Percentiles rank a stretch among this genome's conserved stretches.
These are phyloP conservation scores for Galleria mellonella DNA, from an alignment of 1,140 invertebrate species.

Conservation along the genomic window DNA sequence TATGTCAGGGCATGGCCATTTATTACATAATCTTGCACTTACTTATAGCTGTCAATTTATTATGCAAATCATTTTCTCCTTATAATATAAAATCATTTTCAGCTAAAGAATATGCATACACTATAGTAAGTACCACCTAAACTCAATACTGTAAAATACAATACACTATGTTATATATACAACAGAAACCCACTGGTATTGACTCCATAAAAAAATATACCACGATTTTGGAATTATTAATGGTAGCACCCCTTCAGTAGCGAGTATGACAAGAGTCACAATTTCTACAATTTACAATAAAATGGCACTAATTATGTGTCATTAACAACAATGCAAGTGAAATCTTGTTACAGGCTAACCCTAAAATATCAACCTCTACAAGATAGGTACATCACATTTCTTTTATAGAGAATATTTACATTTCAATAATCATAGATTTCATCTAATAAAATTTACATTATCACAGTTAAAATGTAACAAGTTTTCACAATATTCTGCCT, in stretches of 20 bases:
- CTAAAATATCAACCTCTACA: slow-evolving; percentile 62
- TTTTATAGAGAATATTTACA: slow-evolving; percentile 65
- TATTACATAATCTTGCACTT: slow-evolving; percentile 63
- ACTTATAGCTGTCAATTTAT: slow-evolving; percentile 66
- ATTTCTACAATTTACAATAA: slow-evolving; percentile 71
- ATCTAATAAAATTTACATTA: slow-evolving; percentile 71
- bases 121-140: slow-evolving; percentile 70
- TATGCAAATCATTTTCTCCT: slow-evolving; percentile 66
- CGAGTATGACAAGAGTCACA: slow-evolving; percentile 76
- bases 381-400: slow-evolving; percentile 67
- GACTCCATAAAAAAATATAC: slow-evolving; percentile 72
- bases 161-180: slow-evolving; percentile 68
- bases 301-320: slow-evolving; percentile 74
- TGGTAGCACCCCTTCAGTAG: slow-evolving; percentile 75
- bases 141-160: slow-evolving; percentile 73
- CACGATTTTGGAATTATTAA: slow-evolving; percentile 74
- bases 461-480: slow-evolving; percentile 75
- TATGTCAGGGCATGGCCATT: slow-evolving; percentile 62
- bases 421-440: slow-evolving; percentile 64
- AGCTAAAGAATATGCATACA: slow-evolving; percentile 69
- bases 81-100: slow-evolving; percentile 71
- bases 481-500: slow-evolving; percentile 60
- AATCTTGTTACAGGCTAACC: slow-evolving; percentile 74
- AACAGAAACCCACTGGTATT: slow-evolving; percentile 72
- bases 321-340: slow-evolving; percentile 66